Percentiles rank a stretch among this genome's conserved stretches.
phyloP scores from a whole-genome alignment of 2,888 invertebrate species.

The Hyalella azteca region DNA sequence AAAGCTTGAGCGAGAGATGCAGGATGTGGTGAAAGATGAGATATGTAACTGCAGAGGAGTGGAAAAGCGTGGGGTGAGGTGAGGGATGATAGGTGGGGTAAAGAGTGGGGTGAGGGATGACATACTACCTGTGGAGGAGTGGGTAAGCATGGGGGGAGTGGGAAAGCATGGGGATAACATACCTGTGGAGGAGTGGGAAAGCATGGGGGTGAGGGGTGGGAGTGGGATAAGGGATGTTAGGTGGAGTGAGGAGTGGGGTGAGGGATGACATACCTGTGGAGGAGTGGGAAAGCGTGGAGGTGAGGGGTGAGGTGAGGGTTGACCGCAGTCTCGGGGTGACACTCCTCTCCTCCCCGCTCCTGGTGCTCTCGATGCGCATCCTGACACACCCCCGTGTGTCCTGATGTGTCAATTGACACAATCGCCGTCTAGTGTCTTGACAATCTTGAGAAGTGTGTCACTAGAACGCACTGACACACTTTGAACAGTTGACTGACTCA shows the following conservation, averaged over 20 bases:
- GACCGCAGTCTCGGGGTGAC: not conserved
- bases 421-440: no score
- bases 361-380: not conserved
- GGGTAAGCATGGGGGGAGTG: not conserved
- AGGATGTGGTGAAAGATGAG: no score
- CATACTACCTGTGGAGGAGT: not conserved
- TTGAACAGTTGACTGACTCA: no score
- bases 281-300: slow-evolving; percentile 4
- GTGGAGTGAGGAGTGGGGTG: not conserved
- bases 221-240: not conserved
- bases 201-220: not conserved
- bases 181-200: not conserved
- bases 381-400: not conserved
- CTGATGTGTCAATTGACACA: no score
- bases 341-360: not conserved
- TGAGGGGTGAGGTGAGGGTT: not conserved
- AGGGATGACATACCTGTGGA: slow-evolving; percentile 1
- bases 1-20: no score
- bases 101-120: not conserved
- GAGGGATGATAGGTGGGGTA: not conserved
- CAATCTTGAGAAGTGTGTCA: no score
- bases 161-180: not conserved
- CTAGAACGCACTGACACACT: no score
- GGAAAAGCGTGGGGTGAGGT: not conserved
- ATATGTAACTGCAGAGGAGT: no score